Evolutionary conservation across 2,797 vertebrate species (phyloP).

Genomic region (Sebastes hubbsi): DNA sequence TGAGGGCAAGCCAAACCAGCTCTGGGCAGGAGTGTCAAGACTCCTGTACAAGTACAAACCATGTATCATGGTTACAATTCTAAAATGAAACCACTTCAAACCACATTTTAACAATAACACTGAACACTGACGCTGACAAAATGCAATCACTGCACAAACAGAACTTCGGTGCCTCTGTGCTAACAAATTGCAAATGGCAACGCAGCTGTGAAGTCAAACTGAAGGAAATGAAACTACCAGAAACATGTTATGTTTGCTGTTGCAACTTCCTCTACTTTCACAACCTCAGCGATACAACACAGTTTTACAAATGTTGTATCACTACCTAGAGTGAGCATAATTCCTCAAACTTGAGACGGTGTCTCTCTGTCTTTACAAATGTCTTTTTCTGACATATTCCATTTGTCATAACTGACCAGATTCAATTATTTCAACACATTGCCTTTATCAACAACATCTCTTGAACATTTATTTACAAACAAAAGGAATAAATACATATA

Average conservation of each 20-base stretch:
- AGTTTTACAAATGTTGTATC: conserved; percentile 1
- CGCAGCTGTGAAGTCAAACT: conserved; percentile 7
- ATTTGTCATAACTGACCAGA: not conserved
- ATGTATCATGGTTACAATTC: not conserved
- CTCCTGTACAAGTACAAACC: not conserved
- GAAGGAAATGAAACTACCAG: conserved; percentile 70
- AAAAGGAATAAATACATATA: not conserved
- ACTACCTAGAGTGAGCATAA: not conserved
- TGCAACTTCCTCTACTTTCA: conserved; percentile 62
- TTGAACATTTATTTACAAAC: not conserved
- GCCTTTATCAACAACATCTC: not conserved
- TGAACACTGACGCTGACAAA: not conserved
- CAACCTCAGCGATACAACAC: conserved; percentile 23
- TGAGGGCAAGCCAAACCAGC: conserved; percentile 4
- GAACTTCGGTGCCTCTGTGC: not conserved
- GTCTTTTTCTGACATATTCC: not conserved
- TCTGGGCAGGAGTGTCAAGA: not conserved
- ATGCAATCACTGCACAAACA: not conserved
- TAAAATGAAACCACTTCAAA: not conserved
- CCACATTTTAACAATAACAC: not conserved
- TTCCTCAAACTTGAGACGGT: not conserved
- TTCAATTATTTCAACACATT: not conserved
- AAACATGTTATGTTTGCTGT: conserved; percentile 34
- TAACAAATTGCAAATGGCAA: not conserved
- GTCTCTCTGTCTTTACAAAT: not conserved